phyloP scores from a whole-genome alignment of 2,888 invertebrate genomes.

The Calameuta pallipes region DNA sequence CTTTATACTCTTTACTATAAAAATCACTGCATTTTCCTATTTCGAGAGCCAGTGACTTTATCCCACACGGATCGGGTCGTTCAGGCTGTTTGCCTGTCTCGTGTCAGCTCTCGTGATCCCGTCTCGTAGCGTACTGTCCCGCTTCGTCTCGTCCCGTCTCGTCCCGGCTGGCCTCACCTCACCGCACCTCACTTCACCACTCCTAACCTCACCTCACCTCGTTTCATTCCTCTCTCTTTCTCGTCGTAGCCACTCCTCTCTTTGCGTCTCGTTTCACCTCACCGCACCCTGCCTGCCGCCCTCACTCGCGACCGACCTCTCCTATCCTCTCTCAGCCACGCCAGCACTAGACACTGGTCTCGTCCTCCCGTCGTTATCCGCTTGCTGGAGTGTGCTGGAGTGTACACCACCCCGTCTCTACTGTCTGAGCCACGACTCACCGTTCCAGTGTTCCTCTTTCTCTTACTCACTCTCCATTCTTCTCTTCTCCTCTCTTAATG shows the following conservation, averaged over 20 bases:
- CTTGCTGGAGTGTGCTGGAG: neutral
- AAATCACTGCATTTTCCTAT: slow-evolving; percentile 11
- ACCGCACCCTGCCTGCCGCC: slow-evolving; percentile 25
- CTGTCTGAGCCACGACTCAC: slow-evolving; percentile 3
- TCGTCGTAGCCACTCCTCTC: slow-evolving; percentile 1
- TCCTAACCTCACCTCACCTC: slow-evolving; percentile 17
- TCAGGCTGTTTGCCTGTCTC: slow-evolving; percentile 13
- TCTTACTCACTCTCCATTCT: slow-evolving; percentile 12
- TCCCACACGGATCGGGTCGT: neutral
- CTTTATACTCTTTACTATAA: neutral
- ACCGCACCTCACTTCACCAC: slow-evolving; percentile 5
- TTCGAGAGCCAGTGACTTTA: slow-evolving; percentile 16
- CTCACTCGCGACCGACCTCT: slow-evolving; percentile 2
- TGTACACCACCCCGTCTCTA: neutral
- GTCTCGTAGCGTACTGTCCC: slow-evolving; percentile 9
- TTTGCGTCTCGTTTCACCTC: slow-evolving; percentile 3
- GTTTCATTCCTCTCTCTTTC: slow-evolving; percentile 28
- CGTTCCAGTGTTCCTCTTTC: slow-evolving; percentile 5
- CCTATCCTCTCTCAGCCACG: slow-evolving; percentile 14
- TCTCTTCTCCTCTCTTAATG: neutral
- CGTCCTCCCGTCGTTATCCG: slow-evolving; percentile 18
- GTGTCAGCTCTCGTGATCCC: slow-evolving; percentile 26
- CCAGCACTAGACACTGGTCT: slow-evolving; percentile 4
- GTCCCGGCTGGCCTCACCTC: neutral
- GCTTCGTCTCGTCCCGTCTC: slow-evolving; percentile 5